Evolutionary conservation across 2,888 invertebrate species (phyloP), one percentile per base, ranked within the genome.

Genomic region (Buathra laborator): DNA sequence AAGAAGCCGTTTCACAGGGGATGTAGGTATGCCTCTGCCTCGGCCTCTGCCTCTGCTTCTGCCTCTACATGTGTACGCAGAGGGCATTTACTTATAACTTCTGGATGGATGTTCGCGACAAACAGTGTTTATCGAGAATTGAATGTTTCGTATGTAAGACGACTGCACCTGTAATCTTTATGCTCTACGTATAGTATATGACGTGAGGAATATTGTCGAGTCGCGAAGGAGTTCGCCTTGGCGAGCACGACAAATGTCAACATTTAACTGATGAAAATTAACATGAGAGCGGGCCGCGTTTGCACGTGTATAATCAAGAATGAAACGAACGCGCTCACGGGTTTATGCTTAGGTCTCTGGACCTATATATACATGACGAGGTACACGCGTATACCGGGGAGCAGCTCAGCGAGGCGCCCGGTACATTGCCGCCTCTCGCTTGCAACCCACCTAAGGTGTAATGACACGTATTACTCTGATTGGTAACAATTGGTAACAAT

Each of bases 401-500:
- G 71, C 43, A 87, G 83, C 72, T 85, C 83, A 78, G 84, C 78
- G 76, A 87, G 76, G 86, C 79, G 83, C 86, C 74, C 70, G 72
- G 86, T 86, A 85, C 88, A 88, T 85, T 83, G 88, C 87, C 85
- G 88, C 87, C 88, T 88, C 88, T 88, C 88, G 56, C 64, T 75
- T 72, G 85, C 76, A 83, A 83, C 83, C 85, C 80, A 80, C 85
- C 82, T 80, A 82, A 84, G 74, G 75, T 87, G 78, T 84, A 92
- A 92, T 92, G 91, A 92, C 92, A 92, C 90, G 90, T 92, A 92
- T 92, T 92, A 92, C 91, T 90, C 90, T 92, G 93, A 93, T 93
- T 93, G 92, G 92, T 86, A 93, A 92, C 92, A 92, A 93, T 92
- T 92, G 92, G 92, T 92, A 93, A 93, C 93, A 93, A 93, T 93